Evolutionary conservation across 2,888 invertebrate genomes (phyloP).

Genomic region (Graphium colonna): DNA sequence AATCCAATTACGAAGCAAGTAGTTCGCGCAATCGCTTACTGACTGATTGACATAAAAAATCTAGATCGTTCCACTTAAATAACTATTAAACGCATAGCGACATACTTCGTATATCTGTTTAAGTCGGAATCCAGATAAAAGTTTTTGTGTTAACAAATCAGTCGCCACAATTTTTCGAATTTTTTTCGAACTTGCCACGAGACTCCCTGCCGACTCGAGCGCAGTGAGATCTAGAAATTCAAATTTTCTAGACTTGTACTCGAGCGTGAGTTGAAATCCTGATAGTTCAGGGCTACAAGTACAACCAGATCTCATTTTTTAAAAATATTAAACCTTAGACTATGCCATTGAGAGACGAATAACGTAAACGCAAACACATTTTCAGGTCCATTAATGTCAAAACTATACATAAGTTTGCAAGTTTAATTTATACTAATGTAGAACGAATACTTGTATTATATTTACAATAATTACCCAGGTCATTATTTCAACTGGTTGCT

Average conservation of each 20-base stretch:
- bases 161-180: slow-evolving; percentile 12
- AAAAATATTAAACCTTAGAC: not conserved
- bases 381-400: too few relatives aligned
- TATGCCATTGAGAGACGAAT: not conserved
- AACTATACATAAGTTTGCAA: too few relatives aligned
- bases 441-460: too few relatives aligned
- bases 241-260: slow-evolving; percentile 15
- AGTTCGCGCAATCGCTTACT: too few relatives aligned
- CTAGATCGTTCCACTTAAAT: slow-evolving; percentile 2
- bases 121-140: too few relatives aligned
- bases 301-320: too few relatives aligned
- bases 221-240: slow-evolving; percentile 8
- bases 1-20: too few relatives aligned
- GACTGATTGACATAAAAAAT: not conserved
- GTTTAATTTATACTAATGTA: too few relatives aligned
- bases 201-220: slow-evolving; percentile 7
- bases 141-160: slow-evolving; percentile 10
- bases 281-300: slow-evolving; percentile 11
- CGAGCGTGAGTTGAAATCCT: slow-evolving; percentile 6
- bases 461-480: too few relatives aligned
- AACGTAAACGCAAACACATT: too few relatives aligned
- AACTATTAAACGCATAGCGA: slow-evolving; percentile 14
- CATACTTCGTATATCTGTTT: slow-evolving; percentile 6
- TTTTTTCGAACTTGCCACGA: slow-evolving; percentile 3
- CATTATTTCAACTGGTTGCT: too few relatives aligned